A percentile compares a stretch with the other conserved stretches of the same genome.
Conservation (phyloP, 2,113 vertebrate genomes). For the Pantherophis guttatus region DNA sequence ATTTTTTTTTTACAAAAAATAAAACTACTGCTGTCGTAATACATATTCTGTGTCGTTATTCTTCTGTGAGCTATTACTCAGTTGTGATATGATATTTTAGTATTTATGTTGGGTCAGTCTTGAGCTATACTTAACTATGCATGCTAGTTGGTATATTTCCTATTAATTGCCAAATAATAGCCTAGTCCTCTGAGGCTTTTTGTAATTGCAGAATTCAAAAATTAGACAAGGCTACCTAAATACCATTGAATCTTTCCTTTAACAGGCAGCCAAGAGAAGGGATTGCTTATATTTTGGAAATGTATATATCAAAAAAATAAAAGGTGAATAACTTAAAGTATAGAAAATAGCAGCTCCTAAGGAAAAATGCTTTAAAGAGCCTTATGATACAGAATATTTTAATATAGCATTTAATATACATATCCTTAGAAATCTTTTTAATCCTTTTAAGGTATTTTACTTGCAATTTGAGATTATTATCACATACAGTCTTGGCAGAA, state of each 20-base stretch:
- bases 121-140: slow-evolving; percentile 8
- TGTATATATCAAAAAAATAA: background rate
- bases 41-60: slow-evolving; percentile 51
- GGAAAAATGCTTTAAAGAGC: background rate
- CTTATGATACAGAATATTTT: background rate
- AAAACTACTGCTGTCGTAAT: slow-evolving; percentile 36
- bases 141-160: background rate
- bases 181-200: background rate
- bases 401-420: background rate
- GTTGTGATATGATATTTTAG: slow-evolving; percentile 8
- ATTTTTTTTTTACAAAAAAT: slow-evolving; percentile 19
- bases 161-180: background rate
- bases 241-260: background rate
- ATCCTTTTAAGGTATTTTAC: background rate
- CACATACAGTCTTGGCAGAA: background rate
- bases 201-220: background rate
- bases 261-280: background rate
- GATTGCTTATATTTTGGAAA: background rate
- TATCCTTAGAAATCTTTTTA: background rate
- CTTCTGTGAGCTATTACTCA: slow-evolving; percentile 14
- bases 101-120: background rate
- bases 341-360: background rate
- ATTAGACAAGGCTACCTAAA: background rate
- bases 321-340: background rate
- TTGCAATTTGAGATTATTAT: background rate